These are phyloP conservation scores for Aspidiotus destructor DNA, from an alignment of 2,888 invertebrate species.

Conservation along the genomic window DNA sequence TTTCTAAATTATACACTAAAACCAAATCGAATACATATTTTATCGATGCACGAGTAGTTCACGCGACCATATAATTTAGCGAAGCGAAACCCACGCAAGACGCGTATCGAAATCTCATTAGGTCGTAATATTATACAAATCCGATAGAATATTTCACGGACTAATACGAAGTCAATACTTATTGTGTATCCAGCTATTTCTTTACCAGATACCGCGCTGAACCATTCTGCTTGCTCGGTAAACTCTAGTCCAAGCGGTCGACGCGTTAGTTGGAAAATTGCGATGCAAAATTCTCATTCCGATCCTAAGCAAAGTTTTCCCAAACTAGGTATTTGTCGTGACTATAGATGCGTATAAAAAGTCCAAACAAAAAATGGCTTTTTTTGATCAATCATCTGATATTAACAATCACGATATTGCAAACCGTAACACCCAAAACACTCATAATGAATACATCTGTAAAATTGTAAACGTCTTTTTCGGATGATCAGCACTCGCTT, in stretches of 20 bases:
- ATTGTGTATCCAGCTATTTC: conserved; percentile 10
- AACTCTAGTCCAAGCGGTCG: conserved; percentile 20
- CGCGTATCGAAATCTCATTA: too few species aligned
- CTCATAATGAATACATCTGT: too few species aligned
- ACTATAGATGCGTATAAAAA: not conserved
- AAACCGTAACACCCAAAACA: not conserved
- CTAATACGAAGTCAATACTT: not conserved
- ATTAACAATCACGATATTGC: too few species aligned
- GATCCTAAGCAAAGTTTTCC: conserved; percentile 25
- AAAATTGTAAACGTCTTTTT: not conserved
- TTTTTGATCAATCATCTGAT: not conserved
- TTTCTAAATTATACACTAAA: too few species aligned
- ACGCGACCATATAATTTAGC: too few species aligned
- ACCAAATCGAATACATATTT: too few species aligned
- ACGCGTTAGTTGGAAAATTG: conserved; percentile 24
- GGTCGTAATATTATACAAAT: too few species aligned
- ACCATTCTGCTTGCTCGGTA: conserved; percentile 16
- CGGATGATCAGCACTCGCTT: conserved; percentile 3
- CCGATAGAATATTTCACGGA: not conserved
- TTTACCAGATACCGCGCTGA: conserved; percentile 6
- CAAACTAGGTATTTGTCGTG: conserved; percentile 14
- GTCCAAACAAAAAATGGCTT: not conserved
- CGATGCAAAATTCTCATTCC: conserved; percentile 1
- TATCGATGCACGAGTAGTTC: too few species aligned
- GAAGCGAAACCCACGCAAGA: too few species aligned